Conservation (phyloP, 2,113 vertebrate species). For the Butastur rufipennis region DNA sequence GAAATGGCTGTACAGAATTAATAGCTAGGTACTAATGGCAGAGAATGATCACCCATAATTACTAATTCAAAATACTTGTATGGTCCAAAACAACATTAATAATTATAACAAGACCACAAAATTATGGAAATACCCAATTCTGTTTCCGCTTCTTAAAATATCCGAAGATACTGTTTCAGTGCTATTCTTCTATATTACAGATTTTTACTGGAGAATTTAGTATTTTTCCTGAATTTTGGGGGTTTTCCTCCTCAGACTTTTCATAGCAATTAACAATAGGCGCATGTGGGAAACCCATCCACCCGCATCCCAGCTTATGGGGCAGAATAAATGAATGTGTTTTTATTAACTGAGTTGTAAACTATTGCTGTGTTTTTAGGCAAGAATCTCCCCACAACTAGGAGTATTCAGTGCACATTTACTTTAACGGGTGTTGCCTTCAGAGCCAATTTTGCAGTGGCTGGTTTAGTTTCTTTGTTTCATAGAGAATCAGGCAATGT, state of each 20-base stretch:
- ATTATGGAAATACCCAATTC: neutral
- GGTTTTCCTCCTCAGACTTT: neutral
- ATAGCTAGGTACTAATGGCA: slow-evolving; percentile 51
- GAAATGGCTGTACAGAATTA: slow-evolving; percentile 49
- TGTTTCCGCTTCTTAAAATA: neutral
- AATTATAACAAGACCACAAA: neutral
- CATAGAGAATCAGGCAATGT: neutral
- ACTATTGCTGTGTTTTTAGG: neutral
- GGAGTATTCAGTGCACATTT: neutral
- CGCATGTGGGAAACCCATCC: neutral
- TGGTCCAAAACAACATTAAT: neutral
- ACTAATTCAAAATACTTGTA: slow-evolving; percentile 28
- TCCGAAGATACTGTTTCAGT: neutral
- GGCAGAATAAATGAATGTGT: neutral
- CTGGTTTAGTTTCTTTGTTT: slow-evolving; percentile 11
- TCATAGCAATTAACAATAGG: neutral
- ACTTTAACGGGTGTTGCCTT: neutral
- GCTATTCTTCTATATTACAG: neutral
- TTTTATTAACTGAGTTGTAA: neutral
- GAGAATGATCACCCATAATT: slow-evolving; percentile 33
- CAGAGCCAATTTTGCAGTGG: neutral
- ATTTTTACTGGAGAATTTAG: neutral
- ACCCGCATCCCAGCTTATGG: neutral
- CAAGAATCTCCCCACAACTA: neutral
- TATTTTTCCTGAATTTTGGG: neutral